Evolutionary conservation across 2,113 vertebrate genomes (phyloP).

Genomic region (Pan paniscus): DNA sequence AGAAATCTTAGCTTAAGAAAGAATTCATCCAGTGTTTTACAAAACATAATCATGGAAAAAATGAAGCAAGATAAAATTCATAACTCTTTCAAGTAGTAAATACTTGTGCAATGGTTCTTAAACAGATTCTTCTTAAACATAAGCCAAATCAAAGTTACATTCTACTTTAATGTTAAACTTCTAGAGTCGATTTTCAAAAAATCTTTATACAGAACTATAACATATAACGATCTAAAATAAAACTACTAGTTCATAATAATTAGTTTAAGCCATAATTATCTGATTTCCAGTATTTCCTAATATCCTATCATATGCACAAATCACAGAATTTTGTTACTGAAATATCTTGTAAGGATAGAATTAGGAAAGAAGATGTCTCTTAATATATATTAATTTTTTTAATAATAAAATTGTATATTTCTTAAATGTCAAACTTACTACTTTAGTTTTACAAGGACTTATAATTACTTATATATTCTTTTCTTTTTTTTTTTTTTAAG

Average conservation of each 20-base stretch:
- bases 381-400: neutral
- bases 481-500: too few relatives aligned
- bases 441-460: neutral
- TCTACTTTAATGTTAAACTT: conserved; percentile 32
- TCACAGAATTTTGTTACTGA: conserved; percentile 23
- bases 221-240: neutral
- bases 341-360: neutral
- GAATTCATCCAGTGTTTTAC: neutral
- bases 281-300: conserved; percentile 52
- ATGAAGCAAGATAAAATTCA: conserved; percentile 18
- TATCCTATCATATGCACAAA: neutral
- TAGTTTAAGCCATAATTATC: conserved; percentile 7
- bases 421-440: neutral
- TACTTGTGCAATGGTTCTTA: conserved; percentile 1
- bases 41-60: neutral
- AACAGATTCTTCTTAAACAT: neutral
- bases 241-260: conserved; percentile 20
- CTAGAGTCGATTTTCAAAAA: conserved; percentile 28
- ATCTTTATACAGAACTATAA: neutral
- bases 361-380: neutral
- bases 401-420: neutral
- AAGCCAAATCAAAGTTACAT: neutral
- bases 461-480: neutral
- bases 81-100: neutral
- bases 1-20: conserved; percentile 41